These are phyloP conservation scores for Mesorhabditis belari DNA, from an alignment of 2,888 invertebrate genomes.

Conservation along the genomic window DNA sequence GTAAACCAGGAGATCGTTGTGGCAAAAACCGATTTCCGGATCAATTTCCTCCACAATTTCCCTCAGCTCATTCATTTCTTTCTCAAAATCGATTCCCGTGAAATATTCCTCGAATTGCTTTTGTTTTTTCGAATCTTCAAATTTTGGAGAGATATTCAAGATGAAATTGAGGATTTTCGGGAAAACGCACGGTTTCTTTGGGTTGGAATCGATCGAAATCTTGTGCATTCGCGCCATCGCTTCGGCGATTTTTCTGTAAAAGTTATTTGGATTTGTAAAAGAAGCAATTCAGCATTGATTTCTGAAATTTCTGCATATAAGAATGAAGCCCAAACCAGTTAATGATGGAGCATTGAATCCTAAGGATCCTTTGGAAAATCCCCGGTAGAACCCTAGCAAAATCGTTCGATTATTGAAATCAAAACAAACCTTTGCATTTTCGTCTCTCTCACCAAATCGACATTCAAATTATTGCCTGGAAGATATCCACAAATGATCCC, in stretches of 20 bases:
- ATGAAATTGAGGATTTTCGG: slow-evolving; percentile 22
- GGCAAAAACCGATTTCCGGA: slow-evolving; percentile 73
- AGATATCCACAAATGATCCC: slow-evolving; percentile 77
- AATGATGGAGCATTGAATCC: too few species aligned
- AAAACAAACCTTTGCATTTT: slow-evolving; percentile 34
- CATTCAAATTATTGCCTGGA: slow-evolving; percentile 64
- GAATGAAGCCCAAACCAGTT: too few species aligned
- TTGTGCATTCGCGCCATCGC: slow-evolving; percentile 40
- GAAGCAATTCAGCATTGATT: too few species aligned
- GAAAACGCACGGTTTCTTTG: slow-evolving; percentile 13
- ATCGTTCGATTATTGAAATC: too few species aligned
- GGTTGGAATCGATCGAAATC: slow-evolving; percentile 20
- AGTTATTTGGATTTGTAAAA: too few species aligned
- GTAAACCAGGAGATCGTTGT: slow-evolving; percentile 90
- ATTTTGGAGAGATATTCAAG: slow-evolving; percentile 16
- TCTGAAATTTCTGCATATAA: too few species aligned
- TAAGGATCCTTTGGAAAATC: too few species aligned
- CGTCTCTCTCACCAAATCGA: slow-evolving; percentile 51
- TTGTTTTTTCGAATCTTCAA: slow-evolving; percentile 7
- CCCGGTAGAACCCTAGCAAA: too few species aligned
- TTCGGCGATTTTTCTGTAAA: slow-evolving; percentile 37
- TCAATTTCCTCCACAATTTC: slow-evolving; percentile 10
- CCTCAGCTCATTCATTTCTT: slow-evolving; percentile 8
- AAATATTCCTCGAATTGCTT: slow-evolving; percentile 15
- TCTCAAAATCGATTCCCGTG: slow-evolving; percentile 2